Conservation (phyloP, 2,797 vertebrate species). For the Chelon auratus region DNA sequence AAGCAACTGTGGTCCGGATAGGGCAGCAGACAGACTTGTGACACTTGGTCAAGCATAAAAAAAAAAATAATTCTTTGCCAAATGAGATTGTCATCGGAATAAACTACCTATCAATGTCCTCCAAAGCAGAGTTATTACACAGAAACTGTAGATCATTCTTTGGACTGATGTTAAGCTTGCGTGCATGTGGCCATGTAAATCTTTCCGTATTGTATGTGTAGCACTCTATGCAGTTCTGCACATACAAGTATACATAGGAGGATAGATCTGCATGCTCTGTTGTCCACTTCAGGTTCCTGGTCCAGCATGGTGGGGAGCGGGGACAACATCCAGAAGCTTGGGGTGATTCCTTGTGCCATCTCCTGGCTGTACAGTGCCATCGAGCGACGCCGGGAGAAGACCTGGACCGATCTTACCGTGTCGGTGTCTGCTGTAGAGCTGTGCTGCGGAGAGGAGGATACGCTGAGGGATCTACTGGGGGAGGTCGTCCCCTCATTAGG, state of each 20-base stretch:
- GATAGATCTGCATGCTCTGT: conserved; percentile 1
- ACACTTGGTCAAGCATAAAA: no score
- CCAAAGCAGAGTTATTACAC: no score
- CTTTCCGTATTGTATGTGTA: neutral
- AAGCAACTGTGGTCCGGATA: no score
- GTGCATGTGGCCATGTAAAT: neutral
- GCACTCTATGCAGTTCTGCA: neutral
- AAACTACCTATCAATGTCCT: no score
- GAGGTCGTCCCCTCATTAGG: conserved; percentile 88
- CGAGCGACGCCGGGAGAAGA: conserved; percentile 94
- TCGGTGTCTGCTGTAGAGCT: conserved; percentile 97
- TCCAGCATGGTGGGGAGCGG: conserved; percentile 97
- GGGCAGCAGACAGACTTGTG: no score
- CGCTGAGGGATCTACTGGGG: conserved; percentile 92
- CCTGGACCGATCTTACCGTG: conserved; percentile 93
- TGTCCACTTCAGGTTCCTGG: conserved; percentile 88
- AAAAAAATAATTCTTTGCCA: no score
- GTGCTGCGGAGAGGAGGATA: conserved; percentile 95
- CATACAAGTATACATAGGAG: neutral
- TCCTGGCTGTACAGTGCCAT: conserved; percentile 98
- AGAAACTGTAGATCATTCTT: no score
- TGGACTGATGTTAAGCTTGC: no score
- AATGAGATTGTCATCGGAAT: no score
- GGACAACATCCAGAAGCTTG: conserved; percentile 91
- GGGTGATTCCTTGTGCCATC: conserved; percentile 95